These are phyloP conservation scores for Spilarctia lutea DNA, from an alignment of 2,888 invertebrate species.

Conservation along the genomic window DNA sequence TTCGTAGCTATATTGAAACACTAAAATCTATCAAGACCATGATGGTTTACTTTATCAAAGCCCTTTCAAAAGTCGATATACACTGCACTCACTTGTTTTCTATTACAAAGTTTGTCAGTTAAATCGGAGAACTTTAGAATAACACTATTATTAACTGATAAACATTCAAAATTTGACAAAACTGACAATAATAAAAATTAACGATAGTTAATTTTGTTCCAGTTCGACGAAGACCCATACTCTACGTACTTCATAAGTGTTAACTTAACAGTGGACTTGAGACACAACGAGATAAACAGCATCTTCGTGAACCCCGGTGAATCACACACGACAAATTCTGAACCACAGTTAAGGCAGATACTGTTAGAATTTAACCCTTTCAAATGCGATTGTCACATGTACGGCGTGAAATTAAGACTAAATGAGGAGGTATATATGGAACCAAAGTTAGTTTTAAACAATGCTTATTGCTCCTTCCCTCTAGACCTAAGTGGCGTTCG, in stretches of 20 bases:
- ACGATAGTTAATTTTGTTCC: conserved; percentile 20
- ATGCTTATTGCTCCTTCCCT: conserved; percentile 32
- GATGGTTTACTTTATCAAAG: neutral
- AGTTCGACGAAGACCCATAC: conserved; percentile 18
- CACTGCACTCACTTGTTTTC: neutral
- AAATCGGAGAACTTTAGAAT: neutral
- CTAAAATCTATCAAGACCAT: neutral
- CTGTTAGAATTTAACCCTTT: conserved; percentile 59
- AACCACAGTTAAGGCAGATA: conserved; percentile 27
- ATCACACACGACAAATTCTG: neutral
- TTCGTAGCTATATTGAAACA: neutral
- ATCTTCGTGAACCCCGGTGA: conserved; percentile 15
- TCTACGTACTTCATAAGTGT: conserved; percentile 18
- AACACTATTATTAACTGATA: too few species aligned
- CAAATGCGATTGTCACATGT: conserved; percentile 59
- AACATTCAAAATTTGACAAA: too few species aligned
- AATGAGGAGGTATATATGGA: neutral
- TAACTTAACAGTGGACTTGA: conserved; percentile 39
- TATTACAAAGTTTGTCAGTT: neutral
- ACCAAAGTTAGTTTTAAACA: conserved; percentile 15
- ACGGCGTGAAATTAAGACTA: conserved; percentile 31
- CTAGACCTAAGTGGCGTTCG: neutral
- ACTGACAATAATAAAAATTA: neutral
- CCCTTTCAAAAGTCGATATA: neutral
- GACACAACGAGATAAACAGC: conserved; percentile 56